Conservation (phyloP, 2,113 vertebrate species). For the pig (Sus scrofa) region T2T-Sscrofa CM000813.6:132174001-132174500, state of each 20-base stretch:
- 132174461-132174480: background rate
- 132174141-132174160: background rate
- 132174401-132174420: background rate
- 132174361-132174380: background rate
- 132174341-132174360: background rate
- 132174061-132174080: background rate
- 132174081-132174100: background rate
- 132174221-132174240: background rate
- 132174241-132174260: background rate
- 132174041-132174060: background rate
- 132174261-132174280: conserved; percentile 9
- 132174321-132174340: background rate
- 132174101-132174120: background rate
- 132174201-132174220: conserved; percentile 47
- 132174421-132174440: background rate
- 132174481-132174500: background rate
- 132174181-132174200: background rate
- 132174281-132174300: background rate
- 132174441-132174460: background rate
- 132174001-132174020: conserved; percentile 40
- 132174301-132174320: conserved; percentile 33
- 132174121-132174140: background rate
- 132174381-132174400: background rate
- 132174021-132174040: background rate
- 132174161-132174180: conserved; percentile 20